A percentile compares a stretch with the other conserved stretches of the same genome.
phyloP scores from a whole-genome alignment of 2,113 vertebrate genomes.

The Chauna torquata region DNA sequence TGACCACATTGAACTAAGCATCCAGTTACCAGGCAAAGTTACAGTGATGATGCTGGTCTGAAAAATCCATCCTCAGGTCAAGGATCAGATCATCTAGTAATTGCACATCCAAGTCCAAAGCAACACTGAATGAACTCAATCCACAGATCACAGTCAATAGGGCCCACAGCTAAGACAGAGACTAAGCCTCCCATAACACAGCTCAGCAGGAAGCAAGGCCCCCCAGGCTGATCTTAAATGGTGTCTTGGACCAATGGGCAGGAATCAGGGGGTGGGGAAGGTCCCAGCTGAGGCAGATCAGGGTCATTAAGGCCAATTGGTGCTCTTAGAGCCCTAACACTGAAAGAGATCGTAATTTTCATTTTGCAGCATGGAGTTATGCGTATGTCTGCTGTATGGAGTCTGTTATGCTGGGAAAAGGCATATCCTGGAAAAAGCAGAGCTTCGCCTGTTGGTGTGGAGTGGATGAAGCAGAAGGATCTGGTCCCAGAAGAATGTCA shows the following conservation, averaged over 20 bases:
- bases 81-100: accelerated
- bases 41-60: accelerated
- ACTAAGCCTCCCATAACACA: accelerated
- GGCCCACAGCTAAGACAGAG: accelerated
- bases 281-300: not conserved
- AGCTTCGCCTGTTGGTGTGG: no score
- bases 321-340: not conserved
- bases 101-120: accelerated
- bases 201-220: accelerated
- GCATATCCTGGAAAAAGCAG: not conserved
- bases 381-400: accelerated
- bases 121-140: accelerated
- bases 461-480: not conserved
- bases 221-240: not conserved
- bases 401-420: accelerated
- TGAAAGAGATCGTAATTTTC: not conserved
- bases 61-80: accelerated
- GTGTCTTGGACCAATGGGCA: not conserved
- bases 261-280: not conserved
- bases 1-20: accelerated
- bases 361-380: not conserved
- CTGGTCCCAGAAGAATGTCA: not conserved
- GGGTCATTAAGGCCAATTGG: not conserved
- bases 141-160: accelerated
- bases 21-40: accelerated